Conservation (phyloP, 2,797 vertebrate species). For the Sebastes nivosus region DNA sequence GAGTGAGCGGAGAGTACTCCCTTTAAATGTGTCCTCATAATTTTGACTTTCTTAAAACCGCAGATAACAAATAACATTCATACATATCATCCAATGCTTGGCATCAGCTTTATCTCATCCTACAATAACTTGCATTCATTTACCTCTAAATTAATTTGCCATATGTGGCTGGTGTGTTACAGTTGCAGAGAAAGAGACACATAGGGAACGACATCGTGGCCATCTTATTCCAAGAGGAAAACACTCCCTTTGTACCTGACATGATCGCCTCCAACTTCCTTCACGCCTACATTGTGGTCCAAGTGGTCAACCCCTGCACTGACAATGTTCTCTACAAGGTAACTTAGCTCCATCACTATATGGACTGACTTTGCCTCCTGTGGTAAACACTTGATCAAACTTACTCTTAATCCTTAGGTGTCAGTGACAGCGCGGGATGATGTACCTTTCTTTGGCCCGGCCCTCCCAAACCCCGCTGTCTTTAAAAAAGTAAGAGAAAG, state of each 20-base stretch:
- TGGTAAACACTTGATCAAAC: background rate
- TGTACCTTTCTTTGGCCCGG: conserved; percentile 93
- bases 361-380: conserved; percentile 8
- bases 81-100: background rate
- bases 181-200: conserved; percentile 96
- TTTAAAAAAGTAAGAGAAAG: conserved; percentile 92
- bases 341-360: background rate
- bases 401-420: conserved; percentile 78
- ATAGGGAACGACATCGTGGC: conserved; percentile 99
- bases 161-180: conserved; percentile 41
- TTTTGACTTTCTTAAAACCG: background rate
- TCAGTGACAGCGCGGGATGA: conserved; percentile 94
- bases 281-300: conserved; percentile 93
- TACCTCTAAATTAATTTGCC: background rate
- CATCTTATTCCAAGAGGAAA: conserved; percentile 95
- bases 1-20: too few relatives aligned
- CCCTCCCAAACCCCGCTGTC: conserved; percentile 90
- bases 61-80: conserved; percentile 11
- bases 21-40: background rate
- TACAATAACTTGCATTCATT: background rate
- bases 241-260: conserved; percentile 96
- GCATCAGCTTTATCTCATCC: background rate
- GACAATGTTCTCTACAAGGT: conserved; percentile 93
- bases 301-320: conserved; percentile 85
- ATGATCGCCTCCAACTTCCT: conserved; percentile 99